Evolutionary conservation across 2,797 vertebrate genomes (phyloP).

Genomic region (Leptoclinus maculatus): DNA sequence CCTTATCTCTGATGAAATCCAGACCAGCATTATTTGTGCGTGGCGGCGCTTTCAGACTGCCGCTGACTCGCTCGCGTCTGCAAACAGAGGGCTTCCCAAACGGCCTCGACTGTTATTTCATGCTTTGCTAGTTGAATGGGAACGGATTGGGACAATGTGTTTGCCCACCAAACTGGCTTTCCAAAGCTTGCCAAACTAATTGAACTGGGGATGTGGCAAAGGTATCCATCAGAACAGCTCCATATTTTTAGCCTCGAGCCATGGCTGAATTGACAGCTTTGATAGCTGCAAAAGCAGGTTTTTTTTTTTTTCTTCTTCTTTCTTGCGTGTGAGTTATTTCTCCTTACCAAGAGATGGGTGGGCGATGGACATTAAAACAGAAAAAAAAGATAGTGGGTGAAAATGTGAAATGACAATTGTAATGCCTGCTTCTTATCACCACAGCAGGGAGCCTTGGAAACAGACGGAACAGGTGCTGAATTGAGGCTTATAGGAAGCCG

Average conservation of each 20-base stretch:
- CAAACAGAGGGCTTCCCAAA: conserved; percentile 55
- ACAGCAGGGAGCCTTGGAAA: conserved; percentile 53
- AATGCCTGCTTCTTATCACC: conserved; percentile 65
- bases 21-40: conserved; percentile 20
- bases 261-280: conserved; percentile 76
- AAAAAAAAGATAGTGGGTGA: conserved; percentile 54
- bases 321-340: conserved; percentile 14
- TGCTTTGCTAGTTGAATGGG: conserved; percentile 59
- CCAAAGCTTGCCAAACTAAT: conserved; percentile 74
- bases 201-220: conserved; percentile 69
- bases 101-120: conserved; percentile 58
- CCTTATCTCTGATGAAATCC: conserved; percentile 33
- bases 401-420: conserved; percentile 76
- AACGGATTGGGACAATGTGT: conserved; percentile 60
- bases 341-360: conserved; percentile 8
- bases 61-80: conserved; percentile 25
- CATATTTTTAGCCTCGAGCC: conserved; percentile 68
- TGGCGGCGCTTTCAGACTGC: conserved; percentile 2
- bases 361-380: conserved; percentile 39
- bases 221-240: conserved; percentile 68
- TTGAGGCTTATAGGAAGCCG: conserved; percentile 68
- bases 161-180: conserved; percentile 62
- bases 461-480: conserved; percentile 77
- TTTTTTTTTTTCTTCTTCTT: conserved; percentile 12
- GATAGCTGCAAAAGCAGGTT: conserved; percentile 67